Conservation (phyloP, 2,888 invertebrate genomes). For the Leptarthrus brevirostris region DNA sequence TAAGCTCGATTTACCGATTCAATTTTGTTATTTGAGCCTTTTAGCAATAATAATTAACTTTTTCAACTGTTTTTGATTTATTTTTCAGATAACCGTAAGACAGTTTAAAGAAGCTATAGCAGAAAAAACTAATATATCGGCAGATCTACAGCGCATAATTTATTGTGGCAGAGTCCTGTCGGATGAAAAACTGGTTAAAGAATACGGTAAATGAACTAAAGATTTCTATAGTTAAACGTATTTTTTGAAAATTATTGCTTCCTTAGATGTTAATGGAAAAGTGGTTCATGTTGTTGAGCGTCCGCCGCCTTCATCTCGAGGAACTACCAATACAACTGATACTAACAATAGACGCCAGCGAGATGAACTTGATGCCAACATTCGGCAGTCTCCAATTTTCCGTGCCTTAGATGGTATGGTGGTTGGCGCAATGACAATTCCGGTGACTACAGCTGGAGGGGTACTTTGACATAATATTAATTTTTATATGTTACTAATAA, state of each 20-base stretch:
- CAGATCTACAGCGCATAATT: slow-evolving; percentile 88
- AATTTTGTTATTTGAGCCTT: too few relatives aligned
- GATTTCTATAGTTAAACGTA: slow-evolving; percentile 1
- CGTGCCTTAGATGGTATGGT: slow-evolving; percentile 66
- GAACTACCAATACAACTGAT: slow-evolving; percentile 56
- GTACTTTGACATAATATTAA: slow-evolving; percentile 11
- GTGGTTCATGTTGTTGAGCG: slow-evolving; percentile 92
- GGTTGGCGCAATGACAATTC: slow-evolving; percentile 67
- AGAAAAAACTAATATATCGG: slow-evolving; percentile 81
- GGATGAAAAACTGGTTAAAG: slow-evolving; percentile 85
- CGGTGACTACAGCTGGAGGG: slow-evolving; percentile 59
- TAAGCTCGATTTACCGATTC: too few relatives aligned
- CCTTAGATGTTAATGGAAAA: slow-evolving; percentile 89
- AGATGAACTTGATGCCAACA: slow-evolving; percentile 61
- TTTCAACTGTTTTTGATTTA: too few relatives aligned
- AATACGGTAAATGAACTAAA: slow-evolving; percentile 75
- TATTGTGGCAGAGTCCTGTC: slow-evolving; percentile 94
- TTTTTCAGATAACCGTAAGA: slow-evolving; percentile 80
- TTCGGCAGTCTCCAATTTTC: slow-evolving; percentile 63
- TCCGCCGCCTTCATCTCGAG: slow-evolving; percentile 76
- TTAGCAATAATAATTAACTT: too few relatives aligned
- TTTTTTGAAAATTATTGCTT: slow-evolving; percentile 1
- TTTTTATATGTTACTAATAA: background rate
- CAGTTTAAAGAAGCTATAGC: slow-evolving; percentile 85
- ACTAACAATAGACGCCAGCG: slow-evolving; percentile 63